Conservation (phyloP, 2,797 vertebrate genomes). For the Arctocebus calabarensis region DNA sequence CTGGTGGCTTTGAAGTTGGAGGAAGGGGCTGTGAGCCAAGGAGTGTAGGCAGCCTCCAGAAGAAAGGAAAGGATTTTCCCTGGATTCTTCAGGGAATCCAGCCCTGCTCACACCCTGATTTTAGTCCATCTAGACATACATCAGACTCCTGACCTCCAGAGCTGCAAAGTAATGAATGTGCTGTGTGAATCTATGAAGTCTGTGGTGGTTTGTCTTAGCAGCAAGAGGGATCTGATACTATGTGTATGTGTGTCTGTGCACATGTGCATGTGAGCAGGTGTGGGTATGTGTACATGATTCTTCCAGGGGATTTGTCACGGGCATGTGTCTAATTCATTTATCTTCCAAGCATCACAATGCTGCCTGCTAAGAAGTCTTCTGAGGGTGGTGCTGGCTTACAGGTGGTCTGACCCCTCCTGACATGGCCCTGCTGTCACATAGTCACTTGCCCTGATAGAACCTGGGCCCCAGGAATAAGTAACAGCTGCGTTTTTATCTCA, state of each 20-base stretch:
- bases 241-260: background rate
- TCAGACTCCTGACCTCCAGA: background rate
- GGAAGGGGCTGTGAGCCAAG: accelerated
- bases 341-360: accelerated
- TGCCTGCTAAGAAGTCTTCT: background rate
- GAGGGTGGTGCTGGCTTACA: background rate
- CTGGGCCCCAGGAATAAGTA: background rate
- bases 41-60: accelerated
- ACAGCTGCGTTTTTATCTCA: background rate
- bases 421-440: background rate
- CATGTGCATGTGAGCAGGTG: no score
- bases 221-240: background rate
- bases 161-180: no score
- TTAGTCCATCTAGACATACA: background rate
- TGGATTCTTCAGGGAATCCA: background rate
- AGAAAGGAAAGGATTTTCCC: no score
- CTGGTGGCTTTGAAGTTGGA: accelerated
- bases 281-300: background rate
- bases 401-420: background rate
- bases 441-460: background rate
- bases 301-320: background rate
- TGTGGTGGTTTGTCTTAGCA: background rate
- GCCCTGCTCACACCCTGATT: background rate
- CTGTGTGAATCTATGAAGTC: background rate
- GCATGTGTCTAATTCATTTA: background rate